Evolutionary conservation across 1,140 invertebrate species (phyloP).

Genomic region (Macrobrachium nipponense): DNA sequence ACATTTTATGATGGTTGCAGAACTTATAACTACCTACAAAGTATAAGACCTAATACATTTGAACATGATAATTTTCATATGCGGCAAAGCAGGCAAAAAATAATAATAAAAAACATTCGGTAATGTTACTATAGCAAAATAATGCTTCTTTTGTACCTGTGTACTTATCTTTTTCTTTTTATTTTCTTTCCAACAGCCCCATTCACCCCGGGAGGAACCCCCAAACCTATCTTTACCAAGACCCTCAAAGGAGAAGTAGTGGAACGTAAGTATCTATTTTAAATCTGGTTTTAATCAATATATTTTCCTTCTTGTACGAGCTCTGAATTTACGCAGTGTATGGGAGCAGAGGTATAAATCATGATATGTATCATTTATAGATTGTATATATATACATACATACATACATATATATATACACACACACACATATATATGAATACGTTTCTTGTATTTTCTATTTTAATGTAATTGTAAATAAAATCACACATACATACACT

Average conservation of each 20-base stretch:
- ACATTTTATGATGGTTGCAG: too few relatives aligned
- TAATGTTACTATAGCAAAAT: neutral
- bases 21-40: too few relatives aligned
- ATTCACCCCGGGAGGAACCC: conserved; percentile 35
- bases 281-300: neutral
- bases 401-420: too few relatives aligned
- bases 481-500: too few relatives aligned
- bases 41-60: too few relatives aligned
- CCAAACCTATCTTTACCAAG: conserved; percentile 56
- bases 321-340: neutral
- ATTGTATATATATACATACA: too few relatives aligned
- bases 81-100: too few relatives aligned
- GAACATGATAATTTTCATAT: too few relatives aligned
- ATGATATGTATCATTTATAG: neutral
- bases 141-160: neutral
- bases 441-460: too few relatives aligned
- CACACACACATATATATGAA: too few relatives aligned
- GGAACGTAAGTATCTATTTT: conserved; percentile 43
- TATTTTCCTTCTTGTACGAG: neutral
- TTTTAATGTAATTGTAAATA: too few relatives aligned
- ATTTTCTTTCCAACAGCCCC: conserved; percentile 28
- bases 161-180: neutral
- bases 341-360: too few relatives aligned
- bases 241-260: conserved; percentile 57
- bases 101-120: neutral